These are phyloP conservation scores for Graphium colonna DNA, from an alignment of 2,888 invertebrate genomes.

Conservation along the genomic window DNA sequence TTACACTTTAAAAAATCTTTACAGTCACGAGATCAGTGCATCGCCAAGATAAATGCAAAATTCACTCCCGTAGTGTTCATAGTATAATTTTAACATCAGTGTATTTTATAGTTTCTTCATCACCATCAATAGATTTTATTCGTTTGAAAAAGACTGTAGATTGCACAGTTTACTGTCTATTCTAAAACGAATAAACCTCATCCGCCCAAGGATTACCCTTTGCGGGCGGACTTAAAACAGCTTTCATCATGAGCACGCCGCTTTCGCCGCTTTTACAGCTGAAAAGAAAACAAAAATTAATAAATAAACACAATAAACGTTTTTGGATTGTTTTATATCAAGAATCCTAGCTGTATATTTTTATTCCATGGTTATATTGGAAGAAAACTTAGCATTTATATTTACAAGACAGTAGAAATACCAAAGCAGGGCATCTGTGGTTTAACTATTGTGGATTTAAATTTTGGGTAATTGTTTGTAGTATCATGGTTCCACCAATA, in stretches of 20 bases:
- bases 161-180: conserved; percentile 38
- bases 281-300: conserved; percentile 35
- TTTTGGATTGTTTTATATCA: neutral
- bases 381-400: no score
- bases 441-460: no score
- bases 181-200: conserved; percentile 67
- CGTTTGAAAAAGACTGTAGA: neutral
- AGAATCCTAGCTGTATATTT: no score
- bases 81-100: neutral
- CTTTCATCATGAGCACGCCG: conserved; percentile 70
- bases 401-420: no score
- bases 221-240: conserved; percentile 29
- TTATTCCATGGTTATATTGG: no score
- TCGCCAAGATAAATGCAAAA: conserved; percentile 1
- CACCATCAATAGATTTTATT: neutral
- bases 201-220: conserved; percentile 25
- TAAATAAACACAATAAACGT: neutral
- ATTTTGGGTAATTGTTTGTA: no score
- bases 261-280: conserved; percentile 77
- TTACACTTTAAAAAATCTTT: no score
- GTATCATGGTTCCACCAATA: no score
- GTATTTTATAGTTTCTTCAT: neutral
- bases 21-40: neutral
- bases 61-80: neutral
- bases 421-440: no score